Percentiles rank a stretch among this genome's conserved stretches.
Evolutionary conservation across 2,797 vertebrate species (phyloP).

Genomic region (Iguana delicatissima): DNA sequence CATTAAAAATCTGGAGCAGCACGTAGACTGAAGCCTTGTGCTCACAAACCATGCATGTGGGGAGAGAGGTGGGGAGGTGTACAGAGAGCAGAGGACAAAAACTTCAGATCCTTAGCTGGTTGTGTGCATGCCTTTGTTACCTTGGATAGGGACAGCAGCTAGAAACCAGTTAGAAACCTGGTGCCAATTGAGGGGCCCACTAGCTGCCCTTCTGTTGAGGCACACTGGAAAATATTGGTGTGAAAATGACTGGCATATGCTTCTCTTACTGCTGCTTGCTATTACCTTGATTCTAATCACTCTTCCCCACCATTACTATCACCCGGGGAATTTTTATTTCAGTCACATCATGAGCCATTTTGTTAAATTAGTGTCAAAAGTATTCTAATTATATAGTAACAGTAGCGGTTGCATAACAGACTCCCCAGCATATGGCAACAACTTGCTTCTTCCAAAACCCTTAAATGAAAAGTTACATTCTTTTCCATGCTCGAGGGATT

Average conservation of each 20-base stretch:
- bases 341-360: slow-evolving; percentile 48
- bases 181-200: neutral
- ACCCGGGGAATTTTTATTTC: slow-evolving; percentile 26
- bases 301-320: neutral
- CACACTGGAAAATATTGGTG: neutral
- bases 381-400: slow-evolving; percentile 72
- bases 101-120: too few species aligned
- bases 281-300: slow-evolving; percentile 50
- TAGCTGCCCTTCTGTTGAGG: neutral
- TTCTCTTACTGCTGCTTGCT: neutral
- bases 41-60: too few species aligned
- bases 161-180: neutral
- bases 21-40: too few species aligned
- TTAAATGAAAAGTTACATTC: slow-evolving; percentile 53
- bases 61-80: too few species aligned
- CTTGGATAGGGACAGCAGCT: neutral
- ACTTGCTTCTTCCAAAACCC: slow-evolving; percentile 49
- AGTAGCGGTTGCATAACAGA: slow-evolving; percentile 62
- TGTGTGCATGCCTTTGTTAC: neutral
- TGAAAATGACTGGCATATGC: slow-evolving; percentile 25
- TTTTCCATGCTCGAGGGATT: slow-evolving; percentile 66
- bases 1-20: too few species aligned
- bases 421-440: slow-evolving; percentile 40
- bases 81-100: too few species aligned
- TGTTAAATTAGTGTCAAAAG: slow-evolving; percentile 63